phyloP scores from a whole-genome alignment of 2,113 vertebrate genomes.

The Larimichthys polyactis region DNA sequence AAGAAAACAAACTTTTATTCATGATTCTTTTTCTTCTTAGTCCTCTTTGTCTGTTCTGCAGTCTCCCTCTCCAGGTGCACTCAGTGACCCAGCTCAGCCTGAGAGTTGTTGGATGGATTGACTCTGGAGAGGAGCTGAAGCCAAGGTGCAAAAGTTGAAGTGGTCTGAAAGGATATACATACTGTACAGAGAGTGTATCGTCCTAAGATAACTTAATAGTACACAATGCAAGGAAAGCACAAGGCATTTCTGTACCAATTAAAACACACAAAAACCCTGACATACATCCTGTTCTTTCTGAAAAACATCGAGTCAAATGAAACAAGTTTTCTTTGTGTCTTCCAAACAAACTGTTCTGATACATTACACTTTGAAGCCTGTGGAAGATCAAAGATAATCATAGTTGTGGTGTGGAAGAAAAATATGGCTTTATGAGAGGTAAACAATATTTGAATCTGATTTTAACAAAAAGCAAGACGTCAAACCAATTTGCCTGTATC shows the following conservation, averaged over 20 bases:
- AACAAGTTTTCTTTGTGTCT: conserved; percentile 56
- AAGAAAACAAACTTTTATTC: conserved; percentile 6
- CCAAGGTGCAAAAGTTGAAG: conserved; percentile 28
- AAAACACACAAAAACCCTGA: conserved; percentile 2
- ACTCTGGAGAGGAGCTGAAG: conserved; percentile 28
- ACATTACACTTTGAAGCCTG: conserved; percentile 56
- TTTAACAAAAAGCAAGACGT: conserved; percentile 68
- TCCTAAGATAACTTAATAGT: conserved; percentile 26
- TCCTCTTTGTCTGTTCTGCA: not conserved
- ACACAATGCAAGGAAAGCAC: conserved; percentile 15
- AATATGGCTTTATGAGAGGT: conserved; percentile 39
- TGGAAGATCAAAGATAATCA: conserved; percentile 71
- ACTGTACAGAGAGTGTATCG: not conserved
- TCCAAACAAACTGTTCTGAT: conserved; percentile 51
- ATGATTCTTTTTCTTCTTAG: not conserved
- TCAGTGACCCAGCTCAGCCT: conserved; percentile 42
- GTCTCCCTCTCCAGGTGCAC: conserved; percentile 30
- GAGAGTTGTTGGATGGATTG: conserved; percentile 27
- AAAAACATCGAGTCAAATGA: conserved; percentile 41
- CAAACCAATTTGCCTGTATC: conserved; percentile 69
- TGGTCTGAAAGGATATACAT: conserved; percentile 14
- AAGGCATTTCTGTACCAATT: conserved; percentile 23
- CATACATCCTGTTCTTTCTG: not conserved
- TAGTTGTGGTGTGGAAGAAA: conserved; percentile 10
- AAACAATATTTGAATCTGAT: conserved; percentile 60